Evolutionary conservation across 2,797 vertebrate genomes (phyloP).

Genomic region (Onychomys torridus): DNA sequence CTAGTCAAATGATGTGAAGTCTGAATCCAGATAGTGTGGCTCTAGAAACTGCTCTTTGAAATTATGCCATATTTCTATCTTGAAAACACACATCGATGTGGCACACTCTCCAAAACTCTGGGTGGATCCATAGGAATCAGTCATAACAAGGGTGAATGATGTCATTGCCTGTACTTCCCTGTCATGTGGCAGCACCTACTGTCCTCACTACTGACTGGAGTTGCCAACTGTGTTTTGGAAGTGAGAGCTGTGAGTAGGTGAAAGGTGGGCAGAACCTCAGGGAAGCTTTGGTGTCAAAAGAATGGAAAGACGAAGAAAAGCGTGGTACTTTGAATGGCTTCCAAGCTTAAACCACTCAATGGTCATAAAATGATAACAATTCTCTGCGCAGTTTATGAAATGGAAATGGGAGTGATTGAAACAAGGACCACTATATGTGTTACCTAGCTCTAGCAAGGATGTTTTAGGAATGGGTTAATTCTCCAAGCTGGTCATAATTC

Average conservation of each 20-base stretch:
- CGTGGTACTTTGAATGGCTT: neutral
- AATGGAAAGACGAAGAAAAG: neutral
- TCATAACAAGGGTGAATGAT: neutral
- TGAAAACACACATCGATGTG: neutral
- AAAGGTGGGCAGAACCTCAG: neutral
- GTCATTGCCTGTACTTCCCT: neutral
- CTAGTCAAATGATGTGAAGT: neutral
- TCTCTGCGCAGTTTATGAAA: conserved; percentile 37
- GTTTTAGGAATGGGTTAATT: neutral
- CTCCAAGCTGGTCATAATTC: neutral
- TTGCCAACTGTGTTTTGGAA: neutral
- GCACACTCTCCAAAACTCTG: neutral
- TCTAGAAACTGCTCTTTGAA: neutral
- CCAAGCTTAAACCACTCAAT: neutral
- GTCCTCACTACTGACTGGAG: neutral
- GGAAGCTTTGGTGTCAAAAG: neutral
- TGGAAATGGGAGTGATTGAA: neutral
- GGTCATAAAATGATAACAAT: neutral
- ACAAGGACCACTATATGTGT: neutral
- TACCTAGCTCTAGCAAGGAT: neutral
- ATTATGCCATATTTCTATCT: neutral
- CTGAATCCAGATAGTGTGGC: neutral
- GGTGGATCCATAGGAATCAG: neutral
- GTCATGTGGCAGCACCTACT: neutral
- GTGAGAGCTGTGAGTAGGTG: neutral